Evolutionary conservation across 1,140 invertebrate species (phyloP), one percentile per base, ranked within the genome.

Genomic region (Drosophila pandora): DNA sequence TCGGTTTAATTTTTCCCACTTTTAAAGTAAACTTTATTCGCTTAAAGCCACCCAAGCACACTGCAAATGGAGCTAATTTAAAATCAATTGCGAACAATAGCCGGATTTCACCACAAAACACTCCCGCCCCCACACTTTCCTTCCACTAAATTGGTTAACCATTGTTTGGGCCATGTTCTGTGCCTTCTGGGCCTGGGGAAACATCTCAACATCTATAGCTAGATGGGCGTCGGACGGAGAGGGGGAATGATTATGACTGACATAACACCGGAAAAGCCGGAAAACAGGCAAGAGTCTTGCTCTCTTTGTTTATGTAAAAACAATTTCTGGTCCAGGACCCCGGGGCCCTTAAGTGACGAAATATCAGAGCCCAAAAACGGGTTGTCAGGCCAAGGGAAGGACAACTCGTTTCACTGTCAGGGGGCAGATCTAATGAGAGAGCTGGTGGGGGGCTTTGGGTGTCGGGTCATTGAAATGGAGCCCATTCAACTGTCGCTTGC

Each of bases 401-500:
- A 55, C 62, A 41, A 30, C 34, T 50, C 45, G 13, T 52, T 47
- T 47, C 59, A 34, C 48, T 67, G 63, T 57, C 65, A 49, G 30
- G 23, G 47, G 60, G 32, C 41, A 30, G 32, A 83, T 83, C 79
- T 83, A 82, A 82, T 83, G 79, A 84, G 57, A 30, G 64, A 21
- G 10, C 13, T 5, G 32, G 22, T 17, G 49, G 13, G 52, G 43
- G 53, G 43, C 17, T 3, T 43, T 59, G 62, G 75, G 54, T 61
- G 69, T 55, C 28, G 48, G 79, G 69, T 83, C 79, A 82, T 62
- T 65, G 56, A 78, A 53, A 83, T 74, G 79, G 45, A 53, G 52
- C 62, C 63, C 79, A 83, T 78, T 83, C 79, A 83, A 64, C 74
- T 82, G 79, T 78, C 79, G 63, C 59, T 48, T 61, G 54, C 59